Conservation (phyloP, 1,140 invertebrate species). For the Penaeus chinensis region DNA sequence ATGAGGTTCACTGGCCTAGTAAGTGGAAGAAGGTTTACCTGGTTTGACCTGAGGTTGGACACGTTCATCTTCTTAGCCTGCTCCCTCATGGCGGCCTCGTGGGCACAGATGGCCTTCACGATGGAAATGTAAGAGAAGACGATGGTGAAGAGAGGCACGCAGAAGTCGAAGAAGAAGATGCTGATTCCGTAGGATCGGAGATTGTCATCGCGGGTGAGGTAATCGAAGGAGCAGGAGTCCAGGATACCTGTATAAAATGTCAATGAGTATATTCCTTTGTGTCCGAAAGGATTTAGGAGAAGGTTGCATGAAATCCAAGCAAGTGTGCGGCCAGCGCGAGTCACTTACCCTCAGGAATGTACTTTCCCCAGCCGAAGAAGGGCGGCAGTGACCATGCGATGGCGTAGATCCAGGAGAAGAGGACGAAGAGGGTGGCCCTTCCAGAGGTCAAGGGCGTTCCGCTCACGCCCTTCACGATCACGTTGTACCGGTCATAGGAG, state of each 20-base stretch:
- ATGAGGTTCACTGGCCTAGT: background rate
- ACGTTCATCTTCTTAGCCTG: no score
- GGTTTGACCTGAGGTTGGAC: slow-evolving; percentile 68
- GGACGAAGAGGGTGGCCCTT: slow-evolving; percentile 59
- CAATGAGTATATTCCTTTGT: no score
- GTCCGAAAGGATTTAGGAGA: no score
- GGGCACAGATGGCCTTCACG: slow-evolving; percentile 67
- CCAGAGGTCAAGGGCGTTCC: slow-evolving; percentile 63
- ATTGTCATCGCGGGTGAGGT: slow-evolving; percentile 26
- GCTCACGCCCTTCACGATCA: slow-evolving; percentile 65
- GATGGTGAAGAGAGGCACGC: slow-evolving; percentile 56
- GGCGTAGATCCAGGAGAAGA: slow-evolving; percentile 64
- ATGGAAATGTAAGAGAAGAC: slow-evolving; percentile 70
- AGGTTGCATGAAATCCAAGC: no score
- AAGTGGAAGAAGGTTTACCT: slow-evolving; percentile 67
- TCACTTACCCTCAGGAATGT: slow-evolving; percentile 59
- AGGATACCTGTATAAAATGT: slow-evolving; percentile 24
- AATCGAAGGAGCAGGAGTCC: slow-evolving; percentile 64
- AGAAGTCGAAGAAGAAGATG: slow-evolving; percentile 56
- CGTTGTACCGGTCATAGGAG: slow-evolving; percentile 65
- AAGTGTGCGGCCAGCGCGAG: no score
- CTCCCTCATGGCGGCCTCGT: no score
- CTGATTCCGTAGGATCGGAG: slow-evolving; percentile 50
- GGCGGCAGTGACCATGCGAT: slow-evolving; percentile 62
- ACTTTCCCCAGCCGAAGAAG: slow-evolving; percentile 65